phyloP scores from a whole-genome alignment of 2,888 invertebrate genomes.

The Erebia aethiops region DNA sequence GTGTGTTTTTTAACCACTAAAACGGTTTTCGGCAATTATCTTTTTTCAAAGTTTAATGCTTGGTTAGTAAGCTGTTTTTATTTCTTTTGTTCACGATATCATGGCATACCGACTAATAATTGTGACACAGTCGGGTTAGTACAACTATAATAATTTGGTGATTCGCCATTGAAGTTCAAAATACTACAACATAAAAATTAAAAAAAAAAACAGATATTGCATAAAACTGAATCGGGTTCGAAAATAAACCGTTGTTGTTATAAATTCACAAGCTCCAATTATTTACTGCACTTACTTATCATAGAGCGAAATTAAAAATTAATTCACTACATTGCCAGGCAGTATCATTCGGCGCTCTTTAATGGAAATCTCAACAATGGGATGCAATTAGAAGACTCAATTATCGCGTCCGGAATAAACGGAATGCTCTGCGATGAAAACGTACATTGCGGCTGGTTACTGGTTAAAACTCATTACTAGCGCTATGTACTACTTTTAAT shows the following conservation, averaged over 20 bases:
- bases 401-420: conserved; percentile 25
- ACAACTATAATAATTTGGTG: too few relatives aligned
- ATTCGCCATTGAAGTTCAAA: too few relatives aligned
- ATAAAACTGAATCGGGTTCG: too few relatives aligned
- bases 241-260: too few relatives aligned
- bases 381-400: conserved; percentile 30
- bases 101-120: background rate
- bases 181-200: too few relatives aligned
- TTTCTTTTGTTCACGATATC: background rate
- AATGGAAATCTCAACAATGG: conserved; percentile 31
- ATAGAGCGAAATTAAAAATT: conserved; percentile 8
- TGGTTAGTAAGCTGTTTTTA: background rate
- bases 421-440: conserved; percentile 26
- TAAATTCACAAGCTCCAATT: too few relatives aligned
- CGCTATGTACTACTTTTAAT: conserved; percentile 24
- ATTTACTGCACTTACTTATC: too few relatives aligned
- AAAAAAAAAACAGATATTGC: too few relatives aligned
- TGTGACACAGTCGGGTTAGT: background rate
- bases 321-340: conserved; percentile 15
- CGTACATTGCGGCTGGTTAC: conserved; percentile 17
- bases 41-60: background rate
- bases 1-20: background rate
- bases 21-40: conserved; percentile 2
- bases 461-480: conserved; percentile 5
- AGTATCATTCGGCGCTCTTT: conserved; percentile 12